These are phyloP conservation scores for Zaprionus kolodkinae DNA, from an alignment of 1,140 invertebrate species.

Conservation along the genomic window DNA sequence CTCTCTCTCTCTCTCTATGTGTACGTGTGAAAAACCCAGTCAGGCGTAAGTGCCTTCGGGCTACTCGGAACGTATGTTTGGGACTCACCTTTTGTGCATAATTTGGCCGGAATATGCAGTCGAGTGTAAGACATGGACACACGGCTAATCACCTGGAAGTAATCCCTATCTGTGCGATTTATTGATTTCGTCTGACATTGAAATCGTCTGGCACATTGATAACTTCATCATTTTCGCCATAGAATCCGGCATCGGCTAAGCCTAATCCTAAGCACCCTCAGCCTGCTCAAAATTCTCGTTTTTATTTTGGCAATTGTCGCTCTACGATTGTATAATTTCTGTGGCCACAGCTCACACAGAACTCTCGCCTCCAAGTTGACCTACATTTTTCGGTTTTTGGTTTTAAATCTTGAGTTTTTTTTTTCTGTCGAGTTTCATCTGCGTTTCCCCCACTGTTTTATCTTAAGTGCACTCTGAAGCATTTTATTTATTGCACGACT, in stretches of 20 bases:
- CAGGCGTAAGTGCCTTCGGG: constrained; percentile 73
- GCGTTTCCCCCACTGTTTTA: constrained; percentile 41
- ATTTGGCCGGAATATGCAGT: constrained; percentile 56
- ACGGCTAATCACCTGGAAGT: constrained; percentile 80
- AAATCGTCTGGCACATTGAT: constrained; percentile 53
- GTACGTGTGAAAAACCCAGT: constrained; percentile 76
- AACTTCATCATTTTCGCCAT: constrained; percentile 41
- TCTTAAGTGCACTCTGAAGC: constrained; percentile 80
- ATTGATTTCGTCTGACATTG: constrained; percentile 81
- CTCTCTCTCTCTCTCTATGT: background rate
- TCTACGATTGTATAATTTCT: constrained; percentile 10
- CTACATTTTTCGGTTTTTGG: constrained; percentile 52
- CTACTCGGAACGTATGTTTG: constrained; percentile 38
- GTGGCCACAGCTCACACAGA: constrained; percentile 16
- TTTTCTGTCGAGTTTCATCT: constrained; percentile 40
- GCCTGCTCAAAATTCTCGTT: background rate
- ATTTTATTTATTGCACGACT: constrained; percentile 81
- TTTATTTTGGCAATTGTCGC: background rate
- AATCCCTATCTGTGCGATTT: constrained; percentile 71
- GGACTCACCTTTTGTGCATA: constrained; percentile 50
- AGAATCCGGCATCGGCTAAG: background rate
- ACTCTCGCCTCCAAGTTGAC: constrained; percentile 42
- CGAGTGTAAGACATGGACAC: constrained; percentile 75
- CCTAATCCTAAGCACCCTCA: background rate
- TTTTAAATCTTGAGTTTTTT: constrained; percentile 31